Conservation (phyloP, 2,888 invertebrate species). For the Dorcus hopei region DNA sequence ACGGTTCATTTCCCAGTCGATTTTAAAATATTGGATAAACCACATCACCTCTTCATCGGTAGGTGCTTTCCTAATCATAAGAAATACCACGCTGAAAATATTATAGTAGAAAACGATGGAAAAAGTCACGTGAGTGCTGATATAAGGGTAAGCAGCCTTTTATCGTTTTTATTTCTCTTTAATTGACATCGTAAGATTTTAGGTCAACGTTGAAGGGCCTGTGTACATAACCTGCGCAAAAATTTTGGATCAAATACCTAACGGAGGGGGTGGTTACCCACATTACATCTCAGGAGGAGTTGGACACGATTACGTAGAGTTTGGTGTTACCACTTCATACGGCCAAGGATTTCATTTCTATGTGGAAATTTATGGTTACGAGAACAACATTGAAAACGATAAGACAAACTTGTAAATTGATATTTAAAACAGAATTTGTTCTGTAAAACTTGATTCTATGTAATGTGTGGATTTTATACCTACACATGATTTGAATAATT, state of each 20-base stretch:
- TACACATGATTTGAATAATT: too few species aligned
- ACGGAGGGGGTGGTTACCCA: slow-evolving; percentile 40
- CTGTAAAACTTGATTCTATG: too few species aligned
- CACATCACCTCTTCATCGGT: slow-evolving; percentile 45
- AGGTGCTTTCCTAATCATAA: slow-evolving; percentile 37
- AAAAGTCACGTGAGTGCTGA: slow-evolving; percentile 45
- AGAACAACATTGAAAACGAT: too few species aligned
- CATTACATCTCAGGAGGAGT: slow-evolving; percentile 46
- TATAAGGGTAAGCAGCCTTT: slow-evolving; percentile 34
- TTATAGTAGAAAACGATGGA: slow-evolving; percentile 46
- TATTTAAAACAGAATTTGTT: too few species aligned
- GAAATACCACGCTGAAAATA: slow-evolving; percentile 45
- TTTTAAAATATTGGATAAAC: slow-evolving; percentile 37
- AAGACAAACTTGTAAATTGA: too few species aligned
- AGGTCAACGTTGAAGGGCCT: slow-evolving; percentile 45
- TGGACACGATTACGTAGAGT: slow-evolving; percentile 46
- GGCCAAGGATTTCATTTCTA: slow-evolving; percentile 52
- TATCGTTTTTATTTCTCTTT: not conserved
- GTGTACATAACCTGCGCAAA: slow-evolving; percentile 49
- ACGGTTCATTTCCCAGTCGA: slow-evolving; percentile 35
- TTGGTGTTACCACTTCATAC: slow-evolving; percentile 46
- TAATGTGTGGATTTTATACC: too few species aligned
- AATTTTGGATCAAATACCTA: slow-evolving; percentile 41
- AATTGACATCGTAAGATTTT: slow-evolving; percentile 23
- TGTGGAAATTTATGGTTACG: slow-evolving; percentile 47